phyloP scores from a whole-genome alignment of 2,888 invertebrate species.

The Scelioninae gen. 2 region DNA sequence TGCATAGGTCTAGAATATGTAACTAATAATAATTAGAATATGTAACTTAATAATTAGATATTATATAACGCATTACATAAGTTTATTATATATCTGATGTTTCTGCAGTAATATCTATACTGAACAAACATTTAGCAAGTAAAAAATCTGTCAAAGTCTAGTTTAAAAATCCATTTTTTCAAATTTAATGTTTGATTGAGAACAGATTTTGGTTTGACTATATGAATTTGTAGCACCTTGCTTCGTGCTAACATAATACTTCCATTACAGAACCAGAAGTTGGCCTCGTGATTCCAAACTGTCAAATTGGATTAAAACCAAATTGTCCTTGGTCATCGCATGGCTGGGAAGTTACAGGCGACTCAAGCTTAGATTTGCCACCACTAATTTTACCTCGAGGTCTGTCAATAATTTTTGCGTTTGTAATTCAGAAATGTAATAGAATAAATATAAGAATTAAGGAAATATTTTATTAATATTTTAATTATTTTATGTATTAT shows the following conservation, averaged over 20 bases:
- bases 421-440: too few relatives aligned
- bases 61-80: too few relatives aligned
- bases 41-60: too few relatives aligned
- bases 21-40: neutral
- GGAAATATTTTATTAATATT: too few relatives aligned
- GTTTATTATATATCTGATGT: too few relatives aligned
- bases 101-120: too few relatives aligned
- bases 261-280: slow-evolving; percentile 58
- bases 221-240: slow-evolving; percentile 8
- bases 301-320: slow-evolving; percentile 58
- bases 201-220: slow-evolving; percentile 7
- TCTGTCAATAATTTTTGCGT: slow-evolving; percentile 21
- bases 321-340: slow-evolving; percentile 59
- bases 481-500: too few relatives aligned
- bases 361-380: slow-evolving; percentile 49
- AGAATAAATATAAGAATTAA: too few relatives aligned
- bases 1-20: neutral
- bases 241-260: slow-evolving; percentile 28
- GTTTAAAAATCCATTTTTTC: too few relatives aligned
- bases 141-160: too few relatives aligned
- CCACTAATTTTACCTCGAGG: slow-evolving; percentile 45
- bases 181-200: neutral
- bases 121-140: too few relatives aligned
- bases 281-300: slow-evolving; percentile 57
- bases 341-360: slow-evolving; percentile 58